Evolutionary conservation across 2,113 vertebrate species (phyloP).

Genomic region (Microtus richardsoni): DNA sequence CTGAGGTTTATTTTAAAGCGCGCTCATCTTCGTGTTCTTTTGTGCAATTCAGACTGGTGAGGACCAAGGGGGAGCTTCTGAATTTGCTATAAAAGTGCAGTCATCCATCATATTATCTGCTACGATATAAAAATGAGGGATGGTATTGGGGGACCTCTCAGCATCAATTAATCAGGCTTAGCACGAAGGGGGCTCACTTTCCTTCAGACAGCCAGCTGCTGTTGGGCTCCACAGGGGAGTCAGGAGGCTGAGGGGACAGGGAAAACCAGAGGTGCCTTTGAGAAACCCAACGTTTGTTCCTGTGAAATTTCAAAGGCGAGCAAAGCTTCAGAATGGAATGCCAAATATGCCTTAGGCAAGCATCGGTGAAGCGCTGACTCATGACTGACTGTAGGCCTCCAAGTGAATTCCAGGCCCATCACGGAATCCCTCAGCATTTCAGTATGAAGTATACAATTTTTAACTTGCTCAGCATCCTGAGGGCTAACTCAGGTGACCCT

Average conservation of each 20-base stretch:
- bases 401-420: background rate
- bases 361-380: background rate
- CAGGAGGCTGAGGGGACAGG: background rate
- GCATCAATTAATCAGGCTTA: background rate
- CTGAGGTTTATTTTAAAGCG: conserved; percentile 83
- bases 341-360: background rate
- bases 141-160: background rate
- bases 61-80: conserved; percentile 72
- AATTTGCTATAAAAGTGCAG: conserved; percentile 76
- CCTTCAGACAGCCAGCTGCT: conserved; percentile 1
- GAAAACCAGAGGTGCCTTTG: background rate
- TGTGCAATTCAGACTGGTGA: conserved; percentile 82
- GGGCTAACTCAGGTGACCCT: background rate
- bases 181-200: background rate
- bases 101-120: conserved; percentile 34
- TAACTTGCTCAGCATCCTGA: background rate
- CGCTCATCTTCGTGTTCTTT: conserved; percentile 81
- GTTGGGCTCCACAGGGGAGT: background rate
- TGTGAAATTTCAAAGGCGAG: background rate
- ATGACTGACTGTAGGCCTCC: background rate
- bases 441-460: background rate
- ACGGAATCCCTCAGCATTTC: background rate
- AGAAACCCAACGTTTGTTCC: background rate
- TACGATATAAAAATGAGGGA: conserved; percentile 31
- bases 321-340: background rate